Percentiles rank a stretch among this genome's conserved stretches.
Conservation (phyloP, 2,888 invertebrate species). For the Leucophora obtusa region DNA sequence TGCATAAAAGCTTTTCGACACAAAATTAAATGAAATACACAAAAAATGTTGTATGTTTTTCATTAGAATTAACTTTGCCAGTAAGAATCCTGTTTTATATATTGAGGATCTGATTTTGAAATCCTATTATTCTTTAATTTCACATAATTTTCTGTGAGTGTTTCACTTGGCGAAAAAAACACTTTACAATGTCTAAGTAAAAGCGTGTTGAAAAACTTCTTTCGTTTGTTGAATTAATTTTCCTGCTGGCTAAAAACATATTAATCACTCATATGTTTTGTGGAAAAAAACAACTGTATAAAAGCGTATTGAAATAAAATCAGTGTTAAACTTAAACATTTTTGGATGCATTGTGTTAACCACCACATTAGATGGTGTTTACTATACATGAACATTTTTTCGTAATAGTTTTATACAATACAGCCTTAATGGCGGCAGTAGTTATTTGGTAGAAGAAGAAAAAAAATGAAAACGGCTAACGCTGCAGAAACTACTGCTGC, state of each 20-base stretch:
- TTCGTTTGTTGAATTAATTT: slow-evolving; percentile 67
- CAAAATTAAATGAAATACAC: no score
- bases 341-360: slow-evolving; percentile 5
- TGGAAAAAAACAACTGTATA: slow-evolving; percentile 30
- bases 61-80: no score
- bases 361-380: slow-evolving; percentile 51
- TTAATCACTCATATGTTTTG: slow-evolving; percentile 68
- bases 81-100: no score
- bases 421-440: slow-evolving; percentile 48
- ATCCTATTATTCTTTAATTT: no score
- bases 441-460: slow-evolving; percentile 11
- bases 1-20: no score
- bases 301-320: slow-evolving; percentile 1
- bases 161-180: background rate
- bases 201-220: slow-evolving; percentile 63
- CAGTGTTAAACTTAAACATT: slow-evolving; percentile 47
- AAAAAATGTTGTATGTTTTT: no score
- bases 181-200: slow-evolving; percentile 33
- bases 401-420: slow-evolving; percentile 26
- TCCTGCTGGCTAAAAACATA: slow-evolving; percentile 68
- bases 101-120: no score
- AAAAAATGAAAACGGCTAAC: background rate
- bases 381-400: slow-evolving; percentile 6
- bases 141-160: no score
- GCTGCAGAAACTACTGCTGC: slow-evolving; percentile 24